A percentile compares a stretch with the other conserved stretches of the same genome.
Conservation (phyloP, 2,113 vertebrate species). For the Nycticorax nycticorax region DNA sequence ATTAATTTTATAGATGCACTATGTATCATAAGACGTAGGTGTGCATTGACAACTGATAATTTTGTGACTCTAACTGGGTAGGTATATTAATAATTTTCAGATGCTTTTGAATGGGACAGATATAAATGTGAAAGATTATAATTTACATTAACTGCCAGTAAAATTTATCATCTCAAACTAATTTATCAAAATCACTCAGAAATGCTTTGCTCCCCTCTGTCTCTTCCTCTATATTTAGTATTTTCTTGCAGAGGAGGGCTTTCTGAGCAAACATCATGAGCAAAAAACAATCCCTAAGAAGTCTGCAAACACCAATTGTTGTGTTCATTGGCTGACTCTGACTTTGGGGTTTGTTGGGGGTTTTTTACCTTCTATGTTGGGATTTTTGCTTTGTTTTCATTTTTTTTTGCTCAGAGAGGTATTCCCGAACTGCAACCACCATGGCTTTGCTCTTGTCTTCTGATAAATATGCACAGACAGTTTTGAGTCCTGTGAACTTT, state of each 20-base stretch:
- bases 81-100: neutral
- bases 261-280: neutral
- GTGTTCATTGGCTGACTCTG: neutral
- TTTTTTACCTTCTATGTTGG: neutral
- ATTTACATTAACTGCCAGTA: neutral
- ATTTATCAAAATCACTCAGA: conserved; percentile 11
- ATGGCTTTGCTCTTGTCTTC: neutral
- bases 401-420: neutral
- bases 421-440: neutral
- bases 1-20: neutral
- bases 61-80: neutral
- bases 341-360: too few species aligned
- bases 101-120: neutral
- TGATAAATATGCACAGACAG: conserved; percentile 26
- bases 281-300: neutral
- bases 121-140: neutral
- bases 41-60: neutral
- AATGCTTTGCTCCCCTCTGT: neutral
- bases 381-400: neutral
- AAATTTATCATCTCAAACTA: conserved; percentile 1
- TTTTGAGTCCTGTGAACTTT: conserved; percentile 41
- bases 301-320: neutral
- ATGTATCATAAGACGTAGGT: neutral
- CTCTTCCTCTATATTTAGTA: neutral
- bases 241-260: neutral